Base-by-base conservation (phyloP, 2,888 invertebrate species). In the Nowickia ferox region DNA sequence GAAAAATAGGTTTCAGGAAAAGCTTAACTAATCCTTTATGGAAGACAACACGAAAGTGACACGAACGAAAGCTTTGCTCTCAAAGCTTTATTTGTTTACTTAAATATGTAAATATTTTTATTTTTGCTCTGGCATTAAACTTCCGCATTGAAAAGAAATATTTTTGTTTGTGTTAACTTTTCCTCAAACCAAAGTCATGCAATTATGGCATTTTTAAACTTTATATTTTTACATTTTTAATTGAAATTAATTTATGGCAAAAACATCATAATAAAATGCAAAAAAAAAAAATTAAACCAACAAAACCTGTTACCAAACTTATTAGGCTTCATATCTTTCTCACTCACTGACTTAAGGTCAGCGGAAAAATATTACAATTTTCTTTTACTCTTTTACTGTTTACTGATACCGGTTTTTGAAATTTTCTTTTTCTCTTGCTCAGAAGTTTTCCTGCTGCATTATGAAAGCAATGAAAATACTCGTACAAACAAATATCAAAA, bases 221-320 rank as follows among this genome's bases (percentile, higher is more conserved):
- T 48, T 65, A 15, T 30, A 57, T 65, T 59, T n/a, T 40, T 30
- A 30, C 30, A 30, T 30, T 72, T 72, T 42, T 53, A 61, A 71
- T 65, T 53, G 17, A 65, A 66, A 72, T 72, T 63, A 72, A 65
- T 78, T 51, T 46, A 74, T 42, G 48, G 44, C 17, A 48, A 77
- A 57, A 59, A 19, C n/a, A 65, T 17, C 10, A 17, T 46, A 46
- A 30, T 30, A 30, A 30, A 30, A 30, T 6, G 5, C 30, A 44
- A 59, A 46, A 15, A n/a, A 72, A 75, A 65, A 8, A 42, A 66
- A 65, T 11, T 79, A 57, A 74, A 59, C 15, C 38, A 74, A 19
- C 44, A 46, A 78, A 85, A 85, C 85, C 78, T 85, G 85, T 85
- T 82, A 63, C 65, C 69, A 74, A 74, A 81, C 19, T 80, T 66